Evolutionary conservation across 2,888 invertebrate species (phyloP).

Genomic region (Xestia xanthographa): DNA sequence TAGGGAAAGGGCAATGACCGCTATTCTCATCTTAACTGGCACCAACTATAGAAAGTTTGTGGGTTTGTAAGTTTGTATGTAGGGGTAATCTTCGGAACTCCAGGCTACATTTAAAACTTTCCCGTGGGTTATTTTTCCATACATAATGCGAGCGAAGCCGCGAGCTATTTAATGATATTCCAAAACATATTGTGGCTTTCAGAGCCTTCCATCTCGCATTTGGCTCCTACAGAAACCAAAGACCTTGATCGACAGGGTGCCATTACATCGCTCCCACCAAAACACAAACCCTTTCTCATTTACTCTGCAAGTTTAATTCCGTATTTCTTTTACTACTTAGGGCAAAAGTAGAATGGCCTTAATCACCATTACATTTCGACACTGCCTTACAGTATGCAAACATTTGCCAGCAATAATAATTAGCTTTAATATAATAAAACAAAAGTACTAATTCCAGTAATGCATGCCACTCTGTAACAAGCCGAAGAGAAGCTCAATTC

Average conservation of each 20-base stretch:
- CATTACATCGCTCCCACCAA: neutral
- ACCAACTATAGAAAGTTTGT: too few species aligned
- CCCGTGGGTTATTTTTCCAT: too few species aligned
- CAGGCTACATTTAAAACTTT: too few species aligned
- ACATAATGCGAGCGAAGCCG: too few species aligned
- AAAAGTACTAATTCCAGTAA: constrained; percentile 68
- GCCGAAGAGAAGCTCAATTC: neutral
- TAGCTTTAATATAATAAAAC: constrained; percentile 67
- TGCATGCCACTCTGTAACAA: constrained; percentile 33
- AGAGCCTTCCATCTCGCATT: neutral
- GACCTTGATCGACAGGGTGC: neutral
- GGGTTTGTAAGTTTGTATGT: too few species aligned
- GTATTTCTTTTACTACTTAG: constrained; percentile 38
- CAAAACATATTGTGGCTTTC: too few species aligned
- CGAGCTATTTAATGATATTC: neutral
- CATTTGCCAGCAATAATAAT: constrained; percentile 65
- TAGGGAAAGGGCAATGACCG: too few species aligned
- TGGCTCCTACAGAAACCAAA: too few species aligned
- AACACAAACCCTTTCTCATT: constrained; percentile 2
- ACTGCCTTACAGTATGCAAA: constrained; percentile 58
- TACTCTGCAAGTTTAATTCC: constrained; percentile 16
- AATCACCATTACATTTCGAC: constrained; percentile 55
- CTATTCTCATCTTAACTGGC: too few species aligned
- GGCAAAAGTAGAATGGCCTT: constrained; percentile 22
- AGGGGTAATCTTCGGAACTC: too few species aligned